Evolutionary conservation across 2,113 vertebrate genomes (phyloP), one percentile per base, ranked within the genome.

Genomic region (Alaudala cheleensis): DNA sequence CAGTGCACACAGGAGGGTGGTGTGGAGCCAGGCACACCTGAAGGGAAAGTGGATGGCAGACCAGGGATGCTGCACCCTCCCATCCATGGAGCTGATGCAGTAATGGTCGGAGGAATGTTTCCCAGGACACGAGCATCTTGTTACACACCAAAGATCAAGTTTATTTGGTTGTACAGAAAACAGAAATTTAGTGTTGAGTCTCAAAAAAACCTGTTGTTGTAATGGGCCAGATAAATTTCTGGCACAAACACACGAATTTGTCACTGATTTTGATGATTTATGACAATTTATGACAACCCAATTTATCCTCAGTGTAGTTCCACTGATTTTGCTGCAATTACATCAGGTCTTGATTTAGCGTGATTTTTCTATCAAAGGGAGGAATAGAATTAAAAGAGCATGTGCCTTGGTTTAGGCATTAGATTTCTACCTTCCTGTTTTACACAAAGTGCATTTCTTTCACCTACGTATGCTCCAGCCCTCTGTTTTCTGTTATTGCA

Each of bases 211-310:
- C 79, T 10, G 31, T 25, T 67, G 17, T 53, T 82, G 34, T 61
- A 90, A 81, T 65, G 17, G 45, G 17, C 16, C 45, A 82, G 66
- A 61, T 81, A 87, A 79, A 87, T 85, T 85, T 92, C 54, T 94
- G 62, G 45, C 45, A 51, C 4, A 9, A 89, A 50, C 19, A 54
- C n/a, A 61, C 33, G 51, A 17, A 73, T 72, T 50, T 79, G 49
- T 58, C 33, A 70, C 45, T 66, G 53, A 85, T 77, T 93, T 92
- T 74, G 74, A 57, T 85, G 29, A 77, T 80, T 85, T 85, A 9
- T 37, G 37, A 37, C 37, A 37, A 37, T 37, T 37, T 37, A 70
- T 80, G 58, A 65, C 54, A 92, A 62, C 33, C 37, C 37, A 85
- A 82, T 82, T 91, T 85, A 21, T 80, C 53, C 22, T 77, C 40